Conservation (phyloP, 2,113 vertebrate genomes). For the Psilopogon haemacephalus region DNA sequence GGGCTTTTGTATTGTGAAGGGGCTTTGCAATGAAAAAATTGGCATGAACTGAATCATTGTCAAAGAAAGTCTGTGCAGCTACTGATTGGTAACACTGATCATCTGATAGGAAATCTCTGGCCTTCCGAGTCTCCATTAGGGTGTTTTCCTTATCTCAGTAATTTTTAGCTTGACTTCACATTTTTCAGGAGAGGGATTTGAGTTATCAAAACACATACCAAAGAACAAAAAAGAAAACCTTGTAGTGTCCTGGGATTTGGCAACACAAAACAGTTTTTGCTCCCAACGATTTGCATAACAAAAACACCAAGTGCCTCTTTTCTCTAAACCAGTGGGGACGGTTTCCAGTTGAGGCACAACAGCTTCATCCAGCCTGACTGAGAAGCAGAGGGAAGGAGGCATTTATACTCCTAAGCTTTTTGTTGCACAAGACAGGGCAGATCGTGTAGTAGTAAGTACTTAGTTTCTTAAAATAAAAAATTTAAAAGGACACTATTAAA, state of each 20-base stretch:
- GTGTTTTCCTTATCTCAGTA: not conserved
- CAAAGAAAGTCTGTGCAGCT: not conserved
- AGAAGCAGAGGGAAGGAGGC: not conserved
- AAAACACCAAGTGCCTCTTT: constrained; percentile 1
- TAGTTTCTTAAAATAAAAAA: constrained; percentile 57
- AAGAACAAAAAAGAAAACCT: constrained; percentile 17
- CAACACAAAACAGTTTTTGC: not conserved
- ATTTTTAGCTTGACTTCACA: not conserved
- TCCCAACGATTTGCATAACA: constrained; percentile 48
- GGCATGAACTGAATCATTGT: not conserved
- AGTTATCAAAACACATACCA: not conserved
- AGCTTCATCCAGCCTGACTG: not conserved
- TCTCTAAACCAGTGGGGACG: constrained; percentile 12
- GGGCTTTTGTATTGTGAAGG: not conserved
- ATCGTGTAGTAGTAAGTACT: constrained; percentile 24
- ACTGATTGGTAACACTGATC: not conserved
- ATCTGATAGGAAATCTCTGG: not conserved
- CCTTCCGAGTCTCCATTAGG: not conserved
- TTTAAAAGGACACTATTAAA: not conserved
- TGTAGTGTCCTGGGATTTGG: not conserved
- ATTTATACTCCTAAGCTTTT: constrained; percentile 6
- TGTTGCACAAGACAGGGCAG: constrained; percentile 22
- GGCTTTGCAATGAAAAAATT: not conserved
- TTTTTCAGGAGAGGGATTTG: not conserved
- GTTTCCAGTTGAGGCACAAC: constrained; percentile 14